Evolutionary conservation across 2,113 vertebrate species (phyloP).

Genomic region (Gymnogyps californianus): DNA sequence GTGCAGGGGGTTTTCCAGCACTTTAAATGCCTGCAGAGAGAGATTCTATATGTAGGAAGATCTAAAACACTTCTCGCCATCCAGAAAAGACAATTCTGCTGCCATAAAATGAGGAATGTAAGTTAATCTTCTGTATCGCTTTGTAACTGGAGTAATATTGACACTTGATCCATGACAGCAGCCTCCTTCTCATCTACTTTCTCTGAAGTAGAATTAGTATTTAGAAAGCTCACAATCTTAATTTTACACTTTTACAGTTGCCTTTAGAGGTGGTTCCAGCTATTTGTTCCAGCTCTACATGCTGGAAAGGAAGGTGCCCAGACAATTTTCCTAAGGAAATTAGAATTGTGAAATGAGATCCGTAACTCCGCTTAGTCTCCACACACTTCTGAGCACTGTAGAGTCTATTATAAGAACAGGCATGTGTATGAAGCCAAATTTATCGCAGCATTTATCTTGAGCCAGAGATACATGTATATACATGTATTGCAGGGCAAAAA

Average conservation of each 20-base stretch:
- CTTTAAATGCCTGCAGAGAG: neutral
- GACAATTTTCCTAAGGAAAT: neutral
- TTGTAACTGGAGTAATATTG: neutral
- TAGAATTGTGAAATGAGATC: neutral
- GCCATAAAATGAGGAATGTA: neutral
- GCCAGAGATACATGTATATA: neutral
- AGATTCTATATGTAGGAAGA: neutral
- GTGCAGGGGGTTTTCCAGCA: neutral
- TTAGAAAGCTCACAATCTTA: neutral
- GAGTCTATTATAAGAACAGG: neutral
- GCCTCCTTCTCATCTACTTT: neutral
- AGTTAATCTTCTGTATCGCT: neutral
- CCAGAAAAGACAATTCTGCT: neutral
- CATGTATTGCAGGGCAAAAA: neutral
- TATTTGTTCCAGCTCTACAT: neutral
- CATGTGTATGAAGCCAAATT: neutral
- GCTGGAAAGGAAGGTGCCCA: neutral
- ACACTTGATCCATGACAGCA: neutral
- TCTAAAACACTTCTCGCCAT: neutral
- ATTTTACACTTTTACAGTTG: neutral
- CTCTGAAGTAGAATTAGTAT: neutral
- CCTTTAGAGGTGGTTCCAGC: neutral
- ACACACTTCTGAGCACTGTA: neutral
- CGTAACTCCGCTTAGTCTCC: neutral
- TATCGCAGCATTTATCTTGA: neutral